Base-by-base conservation (phyloP, 23 tunicate species). In the Clavelina lepadiformis region DNA sequence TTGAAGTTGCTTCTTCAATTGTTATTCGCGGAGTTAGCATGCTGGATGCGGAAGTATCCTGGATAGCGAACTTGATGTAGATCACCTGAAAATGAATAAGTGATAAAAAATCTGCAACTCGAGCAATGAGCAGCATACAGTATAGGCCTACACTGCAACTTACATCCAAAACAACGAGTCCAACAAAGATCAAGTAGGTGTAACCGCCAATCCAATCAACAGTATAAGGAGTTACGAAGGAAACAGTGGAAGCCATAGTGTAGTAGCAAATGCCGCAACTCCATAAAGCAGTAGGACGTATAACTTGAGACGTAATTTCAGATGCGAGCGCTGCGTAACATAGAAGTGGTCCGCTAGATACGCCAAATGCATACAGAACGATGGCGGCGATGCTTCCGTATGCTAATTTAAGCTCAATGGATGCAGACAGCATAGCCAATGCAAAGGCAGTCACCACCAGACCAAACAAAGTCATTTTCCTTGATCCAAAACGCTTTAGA, bases 101-200 rank as follows among this genome's bases (percentile, higher is more conserved):
- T n/a, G n/a, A n/a, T n/a, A n/a, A n/a, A n/a, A n/a, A n/a, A n/a
- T n/a, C n/a, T n/a, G n/a, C n/a, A n/a, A n/a, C n/a, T n/a, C n/a
- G n/a, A n/a, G n/a, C n/a, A n/a, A n/a, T n/a, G n/a, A n/a, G n/a
- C n/a, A n/a, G n/a, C n/a, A n/a, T n/a, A n/a, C n/a, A n/a, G n/a
- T n/a, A n/a, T n/a, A n/a, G n/a, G n/a, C n/a, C n/a, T n/a, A n/a
- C n/a, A n/a, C n/a, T n/a, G n/a, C 22, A 32, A 0, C 56, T 66
- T 24, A 65, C 62, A 1, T 31, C 65, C 5, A 28, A 31, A 4
- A 76, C 0, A 13, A 71, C 46, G 4, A 51, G 1, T 6, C 54
- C 0, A 49, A 55, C 24, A 38, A 64, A 76, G 13, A 71, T 72
- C 5, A 76, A 36, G 51, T 76, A 76, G 19, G 82, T 71, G 63